Base-by-base conservation (phyloP, 1,140 invertebrate genomes). In the Halyomorpha halys region DNA sequence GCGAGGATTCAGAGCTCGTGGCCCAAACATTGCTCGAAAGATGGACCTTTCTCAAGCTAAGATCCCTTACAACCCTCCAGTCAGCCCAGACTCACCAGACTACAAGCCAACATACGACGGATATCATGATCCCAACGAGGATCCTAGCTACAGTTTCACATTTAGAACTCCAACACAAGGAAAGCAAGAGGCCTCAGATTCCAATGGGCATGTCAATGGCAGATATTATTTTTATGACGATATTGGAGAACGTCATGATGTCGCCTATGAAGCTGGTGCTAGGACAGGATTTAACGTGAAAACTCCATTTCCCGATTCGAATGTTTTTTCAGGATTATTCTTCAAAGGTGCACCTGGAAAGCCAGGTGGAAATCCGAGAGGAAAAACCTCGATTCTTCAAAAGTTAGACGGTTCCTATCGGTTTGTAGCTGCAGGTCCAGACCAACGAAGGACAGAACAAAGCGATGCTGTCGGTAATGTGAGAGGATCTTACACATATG, bases 231-330 rank as follows among this genome's bases (percentile, higher is more conserved):
- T 79, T 69, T 71, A 85, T 18, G 86, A 87, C 68, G 84, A 86
- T 66, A 78, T 85, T 27, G 86, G 86, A 1, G 83, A 86, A 70
- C 74, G 81, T 1, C 84, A 86, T 71, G 83, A 84, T 68, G 84
- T 87, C 79, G 83, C 8, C n/a, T 87, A 84, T 73, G 82, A 85
- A 21, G 86, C 86, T 0, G 84, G 84, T 0, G 79, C 83, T 53
- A 80, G 82, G 49, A 85, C 81, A 0, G 86, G 86, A 2, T 87
- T 86, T 70, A 82, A 85, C 70, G 83, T 87, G 1, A 83, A 82
- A 56, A 84, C 83, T 56, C 78, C 83, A 2, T 80, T 82, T 68
- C 85, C 85, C 0, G 85, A 87, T 68, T 81, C 80, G 15, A 69
- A 67, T 27, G 65, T 66, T 11, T 70, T 68, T 16, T 66, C 64